These are phyloP conservation scores for Linnaemya vulpina DNA, from an alignment of 2,888 invertebrate genomes.

Conservation along the genomic window DNA sequence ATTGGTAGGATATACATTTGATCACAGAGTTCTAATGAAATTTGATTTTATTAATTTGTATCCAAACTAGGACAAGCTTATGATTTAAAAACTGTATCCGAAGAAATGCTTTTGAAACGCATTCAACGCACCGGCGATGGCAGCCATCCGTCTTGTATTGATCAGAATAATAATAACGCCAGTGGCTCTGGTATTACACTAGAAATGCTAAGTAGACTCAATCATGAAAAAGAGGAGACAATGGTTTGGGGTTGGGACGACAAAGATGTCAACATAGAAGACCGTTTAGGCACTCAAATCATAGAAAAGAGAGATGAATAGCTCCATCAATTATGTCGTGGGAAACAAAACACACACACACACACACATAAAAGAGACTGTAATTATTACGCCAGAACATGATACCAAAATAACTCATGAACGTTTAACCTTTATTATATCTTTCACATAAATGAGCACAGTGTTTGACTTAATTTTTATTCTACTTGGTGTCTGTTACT, in stretches of 20 bases:
- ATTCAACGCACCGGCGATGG: conserved; percentile 90
- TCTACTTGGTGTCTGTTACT: conserved; percentile 76
- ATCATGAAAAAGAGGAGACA: conserved; percentile 83
- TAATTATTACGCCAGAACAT: conserved; percentile 19
- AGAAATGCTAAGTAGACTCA: conserved; percentile 77
- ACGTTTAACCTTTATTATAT: neutral
- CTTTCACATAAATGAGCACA: conserved; percentile 72
- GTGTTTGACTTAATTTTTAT: conserved; percentile 76
- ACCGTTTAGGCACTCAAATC: conserved; percentile 84
- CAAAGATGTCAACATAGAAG: conserved; percentile 88
- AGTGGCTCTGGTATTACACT: conserved; percentile 75
- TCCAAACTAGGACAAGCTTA: conserved; percentile 88
- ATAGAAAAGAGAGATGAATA: conserved; percentile 78
- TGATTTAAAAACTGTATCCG: conserved; percentile 91
- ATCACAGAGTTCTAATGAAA: neutral
- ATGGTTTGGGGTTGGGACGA: conserved; percentile 93
- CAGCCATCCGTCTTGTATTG: conserved; percentile 82
- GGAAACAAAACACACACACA: no score
- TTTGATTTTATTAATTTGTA: neutral
- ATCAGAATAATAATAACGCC: conserved; percentile 77
- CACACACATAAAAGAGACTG: conserved; percentile 35
- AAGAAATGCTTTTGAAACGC: conserved; percentile 88
- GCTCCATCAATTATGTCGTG: conserved; percentile 68
- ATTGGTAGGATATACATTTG: conserved; percentile 84
- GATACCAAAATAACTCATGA: conserved; percentile 8